phyloP scores from a whole-genome alignment of 2,888 invertebrate species.

The Machimus atricapillus region DNA sequence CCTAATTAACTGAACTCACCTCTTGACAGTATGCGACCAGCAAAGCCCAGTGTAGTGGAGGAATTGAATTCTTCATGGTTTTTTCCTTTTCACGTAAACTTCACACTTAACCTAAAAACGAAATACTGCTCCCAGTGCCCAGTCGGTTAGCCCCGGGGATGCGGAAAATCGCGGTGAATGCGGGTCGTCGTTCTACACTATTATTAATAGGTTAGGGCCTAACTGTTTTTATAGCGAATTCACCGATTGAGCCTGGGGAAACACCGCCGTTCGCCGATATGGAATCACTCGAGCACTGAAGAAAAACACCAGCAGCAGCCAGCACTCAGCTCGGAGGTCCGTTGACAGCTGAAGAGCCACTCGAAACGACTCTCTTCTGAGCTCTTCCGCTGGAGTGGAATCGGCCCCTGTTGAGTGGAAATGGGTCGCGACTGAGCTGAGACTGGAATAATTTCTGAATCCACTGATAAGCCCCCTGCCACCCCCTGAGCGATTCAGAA shows the following conservation, averaged over 20 bases:
- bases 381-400: background rate
- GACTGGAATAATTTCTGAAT: background rate
- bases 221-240: background rate
- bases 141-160: slow-evolving; percentile 26
- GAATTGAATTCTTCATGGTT: slow-evolving; percentile 52
- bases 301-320: background rate
- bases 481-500: background rate
- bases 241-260: background rate
- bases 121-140: slow-evolving; percentile 49
- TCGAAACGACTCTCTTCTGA: background rate
- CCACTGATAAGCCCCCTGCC: background rate
- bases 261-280: slow-evolving; percentile 5
- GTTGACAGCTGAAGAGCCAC: background rate
- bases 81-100: slow-evolving; percentile 45
- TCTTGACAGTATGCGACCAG: slow-evolving; percentile 59
- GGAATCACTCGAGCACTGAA: slow-evolving; percentile 1
- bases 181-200: background rate
- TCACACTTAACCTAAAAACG: slow-evolving; percentile 11
- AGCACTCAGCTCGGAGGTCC: background rate
- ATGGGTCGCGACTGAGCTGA: background rate
- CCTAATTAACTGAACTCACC: slow-evolving; percentile 53
- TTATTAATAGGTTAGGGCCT: background rate
- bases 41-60: slow-evolving; percentile 54
- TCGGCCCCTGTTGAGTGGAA: background rate
- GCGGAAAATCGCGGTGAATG: background rate